Base-by-base conservation (phyloP, 2,797 vertebrate species). In the Rhinatrema bivittatum region DNA sequence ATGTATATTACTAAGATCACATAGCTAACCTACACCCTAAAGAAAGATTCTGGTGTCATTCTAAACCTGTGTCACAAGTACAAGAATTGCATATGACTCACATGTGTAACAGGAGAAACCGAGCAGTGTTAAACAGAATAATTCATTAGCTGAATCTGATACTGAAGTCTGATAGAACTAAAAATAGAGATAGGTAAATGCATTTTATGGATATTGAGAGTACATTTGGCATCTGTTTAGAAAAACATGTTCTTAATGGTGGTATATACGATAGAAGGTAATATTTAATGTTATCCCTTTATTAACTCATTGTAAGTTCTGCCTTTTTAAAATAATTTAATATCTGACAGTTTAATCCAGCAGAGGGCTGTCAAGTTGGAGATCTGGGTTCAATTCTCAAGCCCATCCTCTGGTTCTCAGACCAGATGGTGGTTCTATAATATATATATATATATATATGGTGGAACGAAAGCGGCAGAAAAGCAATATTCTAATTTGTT, bases 151-250 rank as follows among this genome's bases (percentile, higher is more conserved):
- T 42, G 46, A 46, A 63, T 56, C 29, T 38, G 33, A 59, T 37
- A 35, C 14, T 30, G 20, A n/a, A n/a, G 36, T n/a, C 30, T 54
- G 29, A 56, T 29, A 40, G 17, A 27, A 21, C 33, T 55, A 53
- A 70, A 67, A 66, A 44, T 53, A 53, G 62, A 36, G 25, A 26
- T 25, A 5, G 21, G 53, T 62, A 14, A 28, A 20, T 24, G 25
- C 0, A 2, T n/a, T 52, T 55, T 50, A 39, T 45, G 46, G 31
- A 15, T 26, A 17, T 27, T 44, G 10, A 32, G 16, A 45, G 16
- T 44, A 19, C n/a, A n/a, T 42, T 50, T 49, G 20, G 18, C 44
- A 32, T 37, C 48, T 60, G 28, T 10, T 22, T 36, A 18, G 34
- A 47, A 36, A 58, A 22, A 39, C 24, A 39, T 7, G 50, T 12